Conservation (phyloP, 2,113 vertebrate species). For the Actinemys pallida region DNA sequence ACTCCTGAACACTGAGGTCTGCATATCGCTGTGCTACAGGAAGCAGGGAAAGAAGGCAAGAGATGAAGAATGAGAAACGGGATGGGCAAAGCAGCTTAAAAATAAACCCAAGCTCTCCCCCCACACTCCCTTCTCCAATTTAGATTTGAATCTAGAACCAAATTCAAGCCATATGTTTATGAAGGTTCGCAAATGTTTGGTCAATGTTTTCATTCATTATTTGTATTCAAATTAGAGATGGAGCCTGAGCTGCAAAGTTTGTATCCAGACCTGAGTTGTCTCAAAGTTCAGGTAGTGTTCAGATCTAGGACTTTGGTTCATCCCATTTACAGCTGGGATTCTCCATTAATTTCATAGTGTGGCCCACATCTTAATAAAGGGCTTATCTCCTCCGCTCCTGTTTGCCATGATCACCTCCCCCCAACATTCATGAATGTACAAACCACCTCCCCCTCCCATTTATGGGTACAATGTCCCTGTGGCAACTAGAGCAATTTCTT, state of each 20-base stretch:
- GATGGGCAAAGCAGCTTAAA: neutral
- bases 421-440: too few relatives aligned
- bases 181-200: neutral
- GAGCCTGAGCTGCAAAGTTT: neutral
- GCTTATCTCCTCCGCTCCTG: neutral
- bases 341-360: neutral
- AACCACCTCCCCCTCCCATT: neutral
- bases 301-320: neutral
- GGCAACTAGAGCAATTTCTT: neutral
- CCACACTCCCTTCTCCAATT: neutral
- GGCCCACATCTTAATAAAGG: neutral
- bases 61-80: neutral
- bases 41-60: neutral
- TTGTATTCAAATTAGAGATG: neutral
- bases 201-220: neutral
- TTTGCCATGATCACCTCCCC: neutral
- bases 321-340: neutral
- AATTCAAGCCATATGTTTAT: neutral
- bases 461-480: neutral
- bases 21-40: neutral
- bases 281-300: neutral
- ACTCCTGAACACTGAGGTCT: neutral
- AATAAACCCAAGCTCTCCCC: neutral
- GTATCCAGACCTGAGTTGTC: neutral
- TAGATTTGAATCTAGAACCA: neutral